phyloP scores from a whole-genome alignment of 30 jellyfish, hydroid and myxozoan species.

The Nemopilema nomurai region DNA sequence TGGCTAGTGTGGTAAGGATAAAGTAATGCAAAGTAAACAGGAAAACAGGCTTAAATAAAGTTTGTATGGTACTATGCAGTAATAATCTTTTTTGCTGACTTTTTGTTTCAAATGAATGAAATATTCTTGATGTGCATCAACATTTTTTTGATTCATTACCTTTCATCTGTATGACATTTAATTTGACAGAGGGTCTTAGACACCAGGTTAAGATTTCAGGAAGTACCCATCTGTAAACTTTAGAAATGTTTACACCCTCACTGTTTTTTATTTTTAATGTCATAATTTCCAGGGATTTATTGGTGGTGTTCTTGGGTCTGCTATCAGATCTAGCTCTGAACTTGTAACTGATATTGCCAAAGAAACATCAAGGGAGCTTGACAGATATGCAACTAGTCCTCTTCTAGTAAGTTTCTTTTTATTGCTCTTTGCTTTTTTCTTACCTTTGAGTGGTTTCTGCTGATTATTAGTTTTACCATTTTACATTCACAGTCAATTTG shows the following conservation, averaged over 20 bases:
- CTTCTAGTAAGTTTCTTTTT: conserved; percentile 53
- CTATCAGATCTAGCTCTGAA: conserved; percentile 70
- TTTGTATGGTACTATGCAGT: no score
- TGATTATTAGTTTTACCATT: no score
- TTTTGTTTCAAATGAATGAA: no score
- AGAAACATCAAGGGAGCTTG: conserved; percentile 62
- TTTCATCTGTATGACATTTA: no score
- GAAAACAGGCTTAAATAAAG: no score
- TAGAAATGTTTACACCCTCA: not conserved
- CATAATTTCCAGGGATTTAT: conserved; percentile 44
- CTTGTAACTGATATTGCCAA: conserved; percentile 69
- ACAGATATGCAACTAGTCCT: conserved; percentile 76
- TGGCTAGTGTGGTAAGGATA: no score
- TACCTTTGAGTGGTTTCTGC: not conserved
- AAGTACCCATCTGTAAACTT: not conserved
- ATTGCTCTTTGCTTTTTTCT: not conserved
- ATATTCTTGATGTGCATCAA: no score
- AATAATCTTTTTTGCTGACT: no score
- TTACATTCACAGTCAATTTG: no score
- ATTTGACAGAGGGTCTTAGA: not conserved
- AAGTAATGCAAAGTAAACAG: no score
- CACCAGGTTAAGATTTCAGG: no score
- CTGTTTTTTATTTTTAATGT: not conserved
- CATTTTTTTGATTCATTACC: no score
- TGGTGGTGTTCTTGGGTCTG: conserved; percentile 80